Conservation (phyloP, 2,797 vertebrate genomes). For the Sitta carolinensis region DNA sequence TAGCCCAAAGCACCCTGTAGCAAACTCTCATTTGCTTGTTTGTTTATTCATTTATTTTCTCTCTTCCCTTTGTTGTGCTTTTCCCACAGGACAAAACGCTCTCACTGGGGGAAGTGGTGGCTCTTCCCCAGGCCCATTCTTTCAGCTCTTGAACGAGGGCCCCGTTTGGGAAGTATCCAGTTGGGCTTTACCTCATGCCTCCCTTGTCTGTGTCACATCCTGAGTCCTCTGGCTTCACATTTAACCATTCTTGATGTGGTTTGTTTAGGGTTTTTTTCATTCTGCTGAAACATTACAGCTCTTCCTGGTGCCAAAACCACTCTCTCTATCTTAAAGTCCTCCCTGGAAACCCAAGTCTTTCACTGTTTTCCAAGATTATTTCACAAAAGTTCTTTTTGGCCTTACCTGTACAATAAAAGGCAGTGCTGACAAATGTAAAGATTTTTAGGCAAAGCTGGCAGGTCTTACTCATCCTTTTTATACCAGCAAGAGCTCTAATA, state of each 20-base stretch:
- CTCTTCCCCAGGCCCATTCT: neutral
- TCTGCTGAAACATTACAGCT: neutral
- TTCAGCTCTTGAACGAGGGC: neutral
- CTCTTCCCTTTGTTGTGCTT: neutral
- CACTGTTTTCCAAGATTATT: neutral
- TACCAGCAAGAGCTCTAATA: neutral
- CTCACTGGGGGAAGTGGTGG: neutral
- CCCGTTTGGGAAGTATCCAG: neutral
- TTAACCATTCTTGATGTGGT: neutral
- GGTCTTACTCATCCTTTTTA: neutral
- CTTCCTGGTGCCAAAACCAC: neutral
- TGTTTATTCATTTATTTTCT: neutral
- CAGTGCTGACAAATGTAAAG: neutral
- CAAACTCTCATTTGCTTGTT: neutral
- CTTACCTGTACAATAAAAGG: neutral
- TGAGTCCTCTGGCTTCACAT: neutral
- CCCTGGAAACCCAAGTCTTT: neutral
- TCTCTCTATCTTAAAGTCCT: neutral
- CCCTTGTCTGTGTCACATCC: neutral
- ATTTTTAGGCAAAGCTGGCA: neutral
- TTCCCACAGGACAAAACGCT: neutral
- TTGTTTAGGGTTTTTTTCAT: neutral
- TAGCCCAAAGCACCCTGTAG: neutral
- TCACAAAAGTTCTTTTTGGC: neutral
- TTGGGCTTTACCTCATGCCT: neutral